Evolutionary conservation across 2,113 vertebrate species (phyloP), one percentile per base, ranked within the genome.

Genomic region (Willisornis vidua): DNA sequence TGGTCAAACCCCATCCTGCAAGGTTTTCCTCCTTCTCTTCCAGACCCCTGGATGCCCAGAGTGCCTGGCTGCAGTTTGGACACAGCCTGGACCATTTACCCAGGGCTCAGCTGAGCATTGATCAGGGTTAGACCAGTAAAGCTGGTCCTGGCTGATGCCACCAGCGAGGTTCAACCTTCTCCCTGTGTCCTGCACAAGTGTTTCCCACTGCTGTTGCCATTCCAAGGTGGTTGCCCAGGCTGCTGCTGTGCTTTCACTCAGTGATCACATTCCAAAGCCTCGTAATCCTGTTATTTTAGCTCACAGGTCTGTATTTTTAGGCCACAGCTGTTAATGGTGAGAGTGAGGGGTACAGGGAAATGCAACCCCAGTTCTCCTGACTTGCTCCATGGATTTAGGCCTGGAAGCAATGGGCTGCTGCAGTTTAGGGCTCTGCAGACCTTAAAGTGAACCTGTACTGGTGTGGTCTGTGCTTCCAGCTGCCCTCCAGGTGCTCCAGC

Each of bases 221-320:
- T 90, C 68, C 19, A 66, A 65, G 35, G 58, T 62, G 68, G n/a
- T 59, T 62, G 84, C 48, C 45, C 2, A 3, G 39, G 73, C 85
- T 91, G 51, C 63, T 58, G 72, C 61, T 2, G 1, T 46, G 71
- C 90, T 54, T n/a, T 72, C 4, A 13, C 52, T 84, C 84, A 3
- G 12, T 24, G 76, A 24, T 14, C 80, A 85, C 59, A 19, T 90
- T 88, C 81, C 94, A 81, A 59, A 74, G 58, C 90, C 35, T 74
- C 0, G 0, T 46, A 49, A 77, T 67, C 45, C 61, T 57, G 88
- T 59, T 88, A 65, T 81, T 95, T 92, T 68, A 81, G 49, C 80
- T 8, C 3, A 31, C 23, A 54, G 62, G 49, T 43, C 35, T 29
- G 59, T 96, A 92, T 97, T 96, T 95, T 95, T 94, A 94, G 95